A percentile compares a stretch with the other conserved stretches of the same genome.
phyloP scores from a whole-genome alignment of 2,888 invertebrate species.

The Lycocerus yunnanus region DNA sequence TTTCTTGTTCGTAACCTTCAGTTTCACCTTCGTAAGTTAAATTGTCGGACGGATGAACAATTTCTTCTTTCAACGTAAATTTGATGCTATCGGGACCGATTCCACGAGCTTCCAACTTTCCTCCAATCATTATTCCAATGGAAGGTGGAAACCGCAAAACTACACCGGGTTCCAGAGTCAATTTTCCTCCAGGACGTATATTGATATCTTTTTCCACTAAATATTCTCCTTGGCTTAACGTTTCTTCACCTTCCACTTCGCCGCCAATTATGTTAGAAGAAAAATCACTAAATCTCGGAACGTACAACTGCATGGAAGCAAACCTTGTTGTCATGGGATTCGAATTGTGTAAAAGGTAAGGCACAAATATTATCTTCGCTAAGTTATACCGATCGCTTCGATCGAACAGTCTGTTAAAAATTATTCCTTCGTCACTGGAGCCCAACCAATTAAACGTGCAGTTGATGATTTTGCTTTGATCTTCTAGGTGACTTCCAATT shows the following conservation, averaged over 20 bases:
- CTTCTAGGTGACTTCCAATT: slow-evolving; percentile 92
- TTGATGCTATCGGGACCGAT: slow-evolving; percentile 78
- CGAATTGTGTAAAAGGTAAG: slow-evolving; percentile 86
- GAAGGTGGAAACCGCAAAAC: slow-evolving; percentile 88
- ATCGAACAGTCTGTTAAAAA: slow-evolving; percentile 77
- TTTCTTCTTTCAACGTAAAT: slow-evolving; percentile 78
- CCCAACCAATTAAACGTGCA: slow-evolving; percentile 96
- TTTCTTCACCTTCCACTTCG: slow-evolving; percentile 90
- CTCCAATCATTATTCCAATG: slow-evolving; percentile 96
- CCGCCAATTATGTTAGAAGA: slow-evolving; percentile 78
- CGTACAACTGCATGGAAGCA: slow-evolving; percentile 74
- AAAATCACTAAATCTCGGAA: slow-evolving; percentile 76
- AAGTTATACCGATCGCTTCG: slow-evolving; percentile 93
- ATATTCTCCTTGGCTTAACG: slow-evolving; percentile 82
- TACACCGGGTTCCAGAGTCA: slow-evolving; percentile 87
- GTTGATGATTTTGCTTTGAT: slow-evolving; percentile 92
- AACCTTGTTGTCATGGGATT: slow-evolving; percentile 87
- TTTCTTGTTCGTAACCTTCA: slow-evolving; percentile 58
- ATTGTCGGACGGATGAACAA: slow-evolving; percentile 67
- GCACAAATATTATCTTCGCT: slow-evolving; percentile 89
- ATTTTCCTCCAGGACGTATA: slow-evolving; percentile 88
- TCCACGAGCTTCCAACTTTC: slow-evolving; percentile 83
- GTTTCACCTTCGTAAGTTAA: slow-evolving; percentile 64
- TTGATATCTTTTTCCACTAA: slow-evolving; percentile 93
- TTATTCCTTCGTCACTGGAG: slow-evolving; percentile 70